These are phyloP conservation scores for Pionites leucogaster DNA, from an alignment of 2,113 vertebrate species.

Conservation along the genomic window DNA sequence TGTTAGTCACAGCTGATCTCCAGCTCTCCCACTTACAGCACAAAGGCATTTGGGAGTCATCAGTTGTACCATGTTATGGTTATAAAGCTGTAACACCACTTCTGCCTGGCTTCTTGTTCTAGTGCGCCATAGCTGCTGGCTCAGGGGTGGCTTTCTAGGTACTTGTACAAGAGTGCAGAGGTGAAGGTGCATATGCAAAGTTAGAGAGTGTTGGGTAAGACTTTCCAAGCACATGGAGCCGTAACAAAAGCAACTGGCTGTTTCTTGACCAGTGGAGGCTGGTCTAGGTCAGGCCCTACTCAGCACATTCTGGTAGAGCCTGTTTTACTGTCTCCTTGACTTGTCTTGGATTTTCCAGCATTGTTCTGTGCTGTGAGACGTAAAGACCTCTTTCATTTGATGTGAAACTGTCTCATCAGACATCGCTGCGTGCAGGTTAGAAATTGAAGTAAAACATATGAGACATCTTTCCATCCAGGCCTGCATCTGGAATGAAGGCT, in stretches of 20 bases:
- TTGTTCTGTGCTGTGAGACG: background rate
- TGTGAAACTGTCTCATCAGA: background rate
- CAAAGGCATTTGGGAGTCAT: background rate
- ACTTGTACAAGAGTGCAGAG: background rate
- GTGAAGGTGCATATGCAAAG: background rate
- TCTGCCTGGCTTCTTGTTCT: background rate
- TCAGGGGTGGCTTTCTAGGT: background rate
- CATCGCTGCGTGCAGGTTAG: rapidly evolving
- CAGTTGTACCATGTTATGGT: background rate
- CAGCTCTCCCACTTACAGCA: background rate
- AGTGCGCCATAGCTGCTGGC: background rate
- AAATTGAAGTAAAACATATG: background rate
- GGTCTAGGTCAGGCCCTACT: background rate
- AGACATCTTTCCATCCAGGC: background rate
- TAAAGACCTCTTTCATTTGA: background rate
- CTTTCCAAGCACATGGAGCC: background rate
- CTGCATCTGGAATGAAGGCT: background rate
- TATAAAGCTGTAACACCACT: background rate
- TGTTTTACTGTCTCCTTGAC: background rate
- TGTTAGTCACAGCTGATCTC: background rate
- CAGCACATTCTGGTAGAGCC: background rate
- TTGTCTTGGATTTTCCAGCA: background rate
- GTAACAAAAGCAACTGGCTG: background rate
- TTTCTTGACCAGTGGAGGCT: background rate
- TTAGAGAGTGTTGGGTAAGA: background rate